Evolutionary conservation across 2,888 invertebrate genomes (phyloP).

Genomic region (Macrosoma leucophasiata): DNA sequence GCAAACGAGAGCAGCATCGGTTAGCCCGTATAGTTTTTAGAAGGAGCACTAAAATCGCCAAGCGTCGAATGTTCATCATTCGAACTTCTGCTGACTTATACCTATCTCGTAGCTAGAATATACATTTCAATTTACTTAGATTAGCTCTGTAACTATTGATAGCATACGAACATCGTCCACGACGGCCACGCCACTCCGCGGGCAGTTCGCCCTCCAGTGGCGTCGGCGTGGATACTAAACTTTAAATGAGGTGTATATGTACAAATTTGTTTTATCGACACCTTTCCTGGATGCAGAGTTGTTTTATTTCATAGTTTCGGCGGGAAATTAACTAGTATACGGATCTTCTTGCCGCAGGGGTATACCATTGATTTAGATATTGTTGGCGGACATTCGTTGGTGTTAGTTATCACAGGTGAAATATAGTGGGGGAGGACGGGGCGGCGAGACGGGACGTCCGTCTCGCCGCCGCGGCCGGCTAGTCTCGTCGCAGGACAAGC

Average conservation of each 20-base stretch:
- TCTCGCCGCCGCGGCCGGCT: constrained; percentile 31
- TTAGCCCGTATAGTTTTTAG: constrained; percentile 15
- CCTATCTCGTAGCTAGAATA: constrained; percentile 57
- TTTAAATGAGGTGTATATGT: constrained; percentile 50
- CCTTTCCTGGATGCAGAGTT: constrained; percentile 46
- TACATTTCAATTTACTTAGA: constrained; percentile 61
- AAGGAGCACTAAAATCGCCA: constrained; percentile 56
- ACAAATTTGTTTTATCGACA: constrained; percentile 65
- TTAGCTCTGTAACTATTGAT: constrained; percentile 54
- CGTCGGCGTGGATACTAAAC: constrained; percentile 29
- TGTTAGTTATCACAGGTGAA: constrained; percentile 41
- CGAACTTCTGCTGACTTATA: constrained; percentile 53
- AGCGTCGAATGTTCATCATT: constrained; percentile 48
- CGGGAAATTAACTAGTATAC: constrained; percentile 50
- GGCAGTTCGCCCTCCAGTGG: constrained; percentile 19
- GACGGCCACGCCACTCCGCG: background rate
- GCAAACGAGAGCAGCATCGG: constrained; percentile 31
- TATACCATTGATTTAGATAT: constrained; percentile 65
- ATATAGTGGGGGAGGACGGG: constrained; percentile 34
- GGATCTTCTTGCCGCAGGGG: constrained; percentile 68
- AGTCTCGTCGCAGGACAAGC: constrained; percentile 58
- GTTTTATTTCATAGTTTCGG: constrained; percentile 62
- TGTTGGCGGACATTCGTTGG: constrained; percentile 63
- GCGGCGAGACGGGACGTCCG: constrained; percentile 18
- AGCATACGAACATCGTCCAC: constrained; percentile 31